Evolutionary conservation across 2,888 invertebrate species (phyloP).

Genomic region (Candidula unifasciata): DNA sequence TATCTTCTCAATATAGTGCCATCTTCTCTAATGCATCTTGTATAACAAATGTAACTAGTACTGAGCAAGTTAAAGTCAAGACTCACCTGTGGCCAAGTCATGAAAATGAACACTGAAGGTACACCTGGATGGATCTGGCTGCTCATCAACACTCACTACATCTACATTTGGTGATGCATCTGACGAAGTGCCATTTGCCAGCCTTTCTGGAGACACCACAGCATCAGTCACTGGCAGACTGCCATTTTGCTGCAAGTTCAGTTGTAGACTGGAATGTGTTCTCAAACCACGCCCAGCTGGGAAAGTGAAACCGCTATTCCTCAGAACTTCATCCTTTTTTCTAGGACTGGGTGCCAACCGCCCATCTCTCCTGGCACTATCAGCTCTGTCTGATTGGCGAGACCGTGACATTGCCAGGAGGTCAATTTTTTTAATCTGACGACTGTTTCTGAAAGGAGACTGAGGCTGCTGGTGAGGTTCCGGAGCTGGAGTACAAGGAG

Average conservation of each 20-base stretch:
- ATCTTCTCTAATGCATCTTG: too few relatives aligned
- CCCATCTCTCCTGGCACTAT: conserved; percentile 49
- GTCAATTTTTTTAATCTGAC: conserved; percentile 48
- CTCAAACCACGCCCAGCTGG: conserved; percentile 33
- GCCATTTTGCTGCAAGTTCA: conserved; percentile 32
- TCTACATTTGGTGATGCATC: conserved; percentile 50
- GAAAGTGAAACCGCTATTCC: conserved; percentile 46
- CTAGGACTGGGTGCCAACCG: conserved; percentile 49
- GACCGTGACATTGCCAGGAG: conserved; percentile 52
- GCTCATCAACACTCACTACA: conserved; percentile 53
- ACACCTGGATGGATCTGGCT: conserved; percentile 45
- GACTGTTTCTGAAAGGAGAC: conserved; percentile 46
- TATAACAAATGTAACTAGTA: too few relatives aligned
- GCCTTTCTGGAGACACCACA: conserved; percentile 41
- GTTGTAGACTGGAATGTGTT: conserved; percentile 25
- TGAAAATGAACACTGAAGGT: conserved; percentile 52
- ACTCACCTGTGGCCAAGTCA: conserved; percentile 47
- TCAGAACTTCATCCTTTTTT: conserved; percentile 49
- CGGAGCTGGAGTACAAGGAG: conserved; percentile 55
- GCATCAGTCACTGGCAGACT: conserved; percentile 1
- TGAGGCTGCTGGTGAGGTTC: conserved; percentile 43
- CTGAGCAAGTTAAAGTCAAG: background rate
- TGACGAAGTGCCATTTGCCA: conserved; percentile 32
- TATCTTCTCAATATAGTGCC: too few relatives aligned
- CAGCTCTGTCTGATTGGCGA: conserved; percentile 51